Evolutionary conservation across 2,113 vertebrate species (phyloP).

Genomic region (Silurus glanis): DNA sequence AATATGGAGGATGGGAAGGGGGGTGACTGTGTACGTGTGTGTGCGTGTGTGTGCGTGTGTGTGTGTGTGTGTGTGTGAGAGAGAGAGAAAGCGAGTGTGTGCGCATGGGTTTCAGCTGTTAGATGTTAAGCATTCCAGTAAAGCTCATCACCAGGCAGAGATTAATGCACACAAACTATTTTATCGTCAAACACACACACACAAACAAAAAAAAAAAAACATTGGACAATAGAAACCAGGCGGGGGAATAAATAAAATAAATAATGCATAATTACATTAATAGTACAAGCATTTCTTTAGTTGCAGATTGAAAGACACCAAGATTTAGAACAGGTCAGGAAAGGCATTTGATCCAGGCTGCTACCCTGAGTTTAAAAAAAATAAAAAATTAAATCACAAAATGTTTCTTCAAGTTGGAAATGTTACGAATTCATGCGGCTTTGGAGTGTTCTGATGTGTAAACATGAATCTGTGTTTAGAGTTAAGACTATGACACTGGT

Average conservation of each 20-base stretch:
- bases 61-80: no score
- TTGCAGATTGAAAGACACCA: constrained; percentile 60
- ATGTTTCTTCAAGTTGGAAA: constrained; percentile 10
- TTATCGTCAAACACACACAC: constrained; percentile 40
- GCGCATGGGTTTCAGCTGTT: constrained; percentile 28
- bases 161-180: constrained; percentile 63
- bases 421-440: constrained; percentile 11
- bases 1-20: constrained; percentile 32
- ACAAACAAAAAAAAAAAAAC: constrained; percentile 57
- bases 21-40: constrained; percentile 18
- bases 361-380: constrained; percentile 71
- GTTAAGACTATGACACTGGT: constrained; percentile 11
- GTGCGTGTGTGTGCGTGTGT: not conserved
- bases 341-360: constrained; percentile 74
- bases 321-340: constrained; percentile 60
- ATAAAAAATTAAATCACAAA: constrained; percentile 1
- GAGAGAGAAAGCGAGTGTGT: not conserved
- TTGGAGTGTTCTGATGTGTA: constrained; percentile 1
- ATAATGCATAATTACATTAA: constrained; percentile 68
- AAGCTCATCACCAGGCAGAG: constrained; percentile 16
- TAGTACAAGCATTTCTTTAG: constrained; percentile 64
- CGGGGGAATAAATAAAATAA: constrained; percentile 45
- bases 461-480: constrained; percentile 23
- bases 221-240: constrained; percentile 70
- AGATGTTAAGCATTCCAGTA: constrained; percentile 26